Conservation (phyloP, 1,140 invertebrate genomes). For the Hyles euphorbiae region DNA sequence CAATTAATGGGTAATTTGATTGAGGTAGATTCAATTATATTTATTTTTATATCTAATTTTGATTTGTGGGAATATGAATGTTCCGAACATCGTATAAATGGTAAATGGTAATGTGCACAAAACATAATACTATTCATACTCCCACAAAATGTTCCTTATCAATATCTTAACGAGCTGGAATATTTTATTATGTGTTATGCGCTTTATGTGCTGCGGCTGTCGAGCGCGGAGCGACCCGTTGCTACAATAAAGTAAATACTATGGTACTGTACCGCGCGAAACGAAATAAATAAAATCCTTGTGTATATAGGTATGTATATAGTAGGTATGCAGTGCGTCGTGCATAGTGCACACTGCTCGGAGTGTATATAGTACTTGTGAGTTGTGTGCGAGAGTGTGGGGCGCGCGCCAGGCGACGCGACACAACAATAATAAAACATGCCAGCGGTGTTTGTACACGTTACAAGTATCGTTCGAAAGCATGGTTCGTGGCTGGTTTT, state of each 20-base stretch:
- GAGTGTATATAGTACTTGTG: too few relatives aligned
- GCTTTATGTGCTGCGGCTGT: too few relatives aligned
- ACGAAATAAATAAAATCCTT: too few relatives aligned
- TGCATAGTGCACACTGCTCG: too few relatives aligned
- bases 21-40: constrained; percentile 68
- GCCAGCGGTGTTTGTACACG: constrained; percentile 4
- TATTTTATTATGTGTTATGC: constrained; percentile 7
- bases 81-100: background rate
- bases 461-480: constrained; percentile 19
- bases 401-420: background rate
- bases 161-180: constrained; percentile 13
- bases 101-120: too few relatives aligned
- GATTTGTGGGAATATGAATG: constrained; percentile 32
- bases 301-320: too few relatives aligned
- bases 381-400: too few relatives aligned
- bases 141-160: constrained; percentile 15
- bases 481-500: constrained; percentile 23
- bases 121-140: constrained; percentile 6
- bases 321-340: too few relatives aligned
- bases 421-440: constrained; percentile 9
- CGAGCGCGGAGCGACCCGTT: too few relatives aligned
- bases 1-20: constrained; percentile 69
- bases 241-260: too few relatives aligned
- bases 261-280: too few relatives aligned
- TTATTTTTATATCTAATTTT: constrained; percentile 46